Conservation (phyloP, 2,797 vertebrate genomes). For the Pagetopsis macropterus region DNA sequence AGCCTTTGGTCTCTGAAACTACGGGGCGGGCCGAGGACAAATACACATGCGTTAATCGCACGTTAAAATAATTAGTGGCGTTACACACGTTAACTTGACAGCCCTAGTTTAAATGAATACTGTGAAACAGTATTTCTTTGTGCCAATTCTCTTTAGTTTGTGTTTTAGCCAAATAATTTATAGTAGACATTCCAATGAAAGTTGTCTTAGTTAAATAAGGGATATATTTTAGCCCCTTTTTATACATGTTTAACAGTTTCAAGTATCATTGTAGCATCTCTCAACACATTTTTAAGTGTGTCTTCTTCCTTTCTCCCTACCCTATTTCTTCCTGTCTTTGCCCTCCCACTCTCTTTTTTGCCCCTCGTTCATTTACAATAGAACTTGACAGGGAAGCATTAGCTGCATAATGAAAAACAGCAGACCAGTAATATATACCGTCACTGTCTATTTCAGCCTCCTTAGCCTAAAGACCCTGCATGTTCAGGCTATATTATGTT, state of each 20-base stretch:
- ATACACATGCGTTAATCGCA: too few relatives aligned
- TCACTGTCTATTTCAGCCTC: conserved; percentile 74
- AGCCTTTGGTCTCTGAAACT: too few relatives aligned
- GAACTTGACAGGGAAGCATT: conserved; percentile 79
- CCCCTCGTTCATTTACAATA: conserved; percentile 67
- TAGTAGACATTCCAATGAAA: neutral
- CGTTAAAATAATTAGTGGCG: too few relatives aligned
- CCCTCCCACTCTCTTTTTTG: conserved; percentile 51
- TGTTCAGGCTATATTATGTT: conserved; percentile 54
- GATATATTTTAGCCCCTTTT: neutral
- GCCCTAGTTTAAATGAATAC: too few relatives aligned
- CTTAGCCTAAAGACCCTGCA: conserved; percentile 73
- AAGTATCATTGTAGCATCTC: neutral
- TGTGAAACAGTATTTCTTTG: neutral
- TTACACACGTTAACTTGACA: too few relatives aligned
- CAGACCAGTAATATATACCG: conserved; percentile 72
- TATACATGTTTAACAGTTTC: neutral
- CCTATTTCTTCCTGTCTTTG: conserved; percentile 20
- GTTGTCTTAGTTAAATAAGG: neutral
- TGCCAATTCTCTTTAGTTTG: neutral
- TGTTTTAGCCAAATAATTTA: neutral
- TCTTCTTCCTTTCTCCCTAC: neutral
- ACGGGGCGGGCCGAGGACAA: too few relatives aligned
- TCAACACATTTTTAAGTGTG: neutral
- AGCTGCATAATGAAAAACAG: conserved; percentile 77